Evolutionary conservation across 2,888 invertebrate genomes (phyloP), one percentile per base, ranked within the genome.

Genomic region (Icerya purchasi): DNA sequence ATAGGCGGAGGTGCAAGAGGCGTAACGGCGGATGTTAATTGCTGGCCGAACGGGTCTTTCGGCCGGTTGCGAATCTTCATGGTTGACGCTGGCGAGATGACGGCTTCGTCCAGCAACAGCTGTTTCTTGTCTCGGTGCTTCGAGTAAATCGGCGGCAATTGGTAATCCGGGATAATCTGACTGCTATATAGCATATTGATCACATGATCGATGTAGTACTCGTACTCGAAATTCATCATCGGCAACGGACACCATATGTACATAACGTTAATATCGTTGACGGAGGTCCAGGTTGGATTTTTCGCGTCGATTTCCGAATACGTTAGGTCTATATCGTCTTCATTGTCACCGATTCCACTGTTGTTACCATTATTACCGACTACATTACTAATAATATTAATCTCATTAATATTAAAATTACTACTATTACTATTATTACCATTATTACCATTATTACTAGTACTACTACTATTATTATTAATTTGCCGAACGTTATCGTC

Each of bases 231-330:
- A 70, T 86, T 83, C 14, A 96, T 94, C 61, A 96, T 96, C 21
- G 96, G 96, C 61, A 94, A 96, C 59, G 96, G 96, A 66, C 88
- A 83, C 94, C 96, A 97, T 78, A 91, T 82, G 93, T 94, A 73
- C 66, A 68, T 36, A 14, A 36, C 14, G 36, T 36, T 36, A 8
- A 36, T 8, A 36, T 36, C 55, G 50, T 54, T 56, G 8, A 14
- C 14, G 8, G 36, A 8, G 8, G 36, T 36, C 36, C 36, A 36
- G 5, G 36, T 36, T 14, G 36, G 60, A 60, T 60, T 60, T 56
- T 56, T 60, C n/a, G 60, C 51, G 36, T 60, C 60, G 21, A 56
- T 56, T 1, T 51, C 25, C 22, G 60, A 56, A 21, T 60, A 60
- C 56, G 52, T 52, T 24, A 60, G 19, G 3, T 60, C 56, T 19